Conservation (phyloP, 1,140 invertebrate genomes). For the Lepidotrigona ventralis region DNA sequence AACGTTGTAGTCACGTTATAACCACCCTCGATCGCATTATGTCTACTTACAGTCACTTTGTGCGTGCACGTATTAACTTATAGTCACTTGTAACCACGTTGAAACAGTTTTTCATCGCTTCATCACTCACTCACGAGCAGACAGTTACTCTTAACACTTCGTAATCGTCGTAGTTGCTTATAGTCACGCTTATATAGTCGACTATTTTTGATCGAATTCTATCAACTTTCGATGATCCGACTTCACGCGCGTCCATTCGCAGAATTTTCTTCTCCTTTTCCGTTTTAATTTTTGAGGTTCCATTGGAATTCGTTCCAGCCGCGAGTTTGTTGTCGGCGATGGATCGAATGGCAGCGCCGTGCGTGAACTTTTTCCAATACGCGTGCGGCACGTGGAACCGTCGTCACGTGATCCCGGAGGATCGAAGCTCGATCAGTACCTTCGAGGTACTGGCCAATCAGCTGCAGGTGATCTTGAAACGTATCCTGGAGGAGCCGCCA, state of each 20-base stretch:
- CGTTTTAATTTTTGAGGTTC: not conserved
- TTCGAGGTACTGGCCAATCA: slow-evolving; percentile 94
- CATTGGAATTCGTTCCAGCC: slow-evolving; percentile 80
- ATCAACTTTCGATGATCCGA: not conserved
- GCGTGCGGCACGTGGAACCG: slow-evolving; percentile 95
- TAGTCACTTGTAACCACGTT: not conserved
- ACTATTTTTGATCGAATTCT: too few relatives aligned
- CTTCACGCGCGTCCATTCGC: not conserved
- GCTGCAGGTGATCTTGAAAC: slow-evolving; percentile 91
- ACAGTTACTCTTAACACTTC: not conserved
- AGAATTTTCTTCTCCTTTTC: too few relatives aligned
- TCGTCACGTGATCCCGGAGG: slow-evolving; percentile 93
- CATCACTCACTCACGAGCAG: too few relatives aligned
- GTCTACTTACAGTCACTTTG: not conserved
- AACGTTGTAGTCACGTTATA: not conserved
- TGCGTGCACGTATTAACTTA: not conserved
- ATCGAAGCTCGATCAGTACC: slow-evolving; percentile 91
- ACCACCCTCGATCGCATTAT: not conserved
- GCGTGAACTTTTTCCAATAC: slow-evolving; percentile 93
- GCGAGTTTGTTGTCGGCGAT: slow-evolving; percentile 91
- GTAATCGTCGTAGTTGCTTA: not conserved
- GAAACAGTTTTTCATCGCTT: not conserved
- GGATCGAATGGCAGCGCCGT: slow-evolving; percentile 90
- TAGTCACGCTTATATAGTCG: not conserved
- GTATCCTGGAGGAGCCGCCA: slow-evolving; percentile 86